A percentile compares a stretch with the other conserved stretches of the same genome.
Evolutionary conservation across 2,113 vertebrate genomes (phyloP).

Genomic region (Elephantulus edwardii): DNA sequence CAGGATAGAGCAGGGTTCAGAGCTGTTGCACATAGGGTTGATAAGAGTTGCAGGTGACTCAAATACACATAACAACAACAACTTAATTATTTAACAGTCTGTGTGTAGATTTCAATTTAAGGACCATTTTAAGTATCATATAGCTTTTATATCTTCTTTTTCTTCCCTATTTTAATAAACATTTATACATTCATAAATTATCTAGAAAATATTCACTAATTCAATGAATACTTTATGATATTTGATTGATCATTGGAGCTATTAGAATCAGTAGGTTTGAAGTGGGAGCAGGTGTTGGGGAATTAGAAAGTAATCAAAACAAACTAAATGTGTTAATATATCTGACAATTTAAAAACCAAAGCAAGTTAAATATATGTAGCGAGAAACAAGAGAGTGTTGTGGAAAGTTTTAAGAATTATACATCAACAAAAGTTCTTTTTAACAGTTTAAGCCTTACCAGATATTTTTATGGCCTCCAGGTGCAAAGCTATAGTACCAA

Average conservation of each 20-base stretch:
- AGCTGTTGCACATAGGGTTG: too few relatives aligned
- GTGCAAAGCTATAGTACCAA: too few relatives aligned
- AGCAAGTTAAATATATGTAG: fast-evolving
- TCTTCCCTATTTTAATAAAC: neutral
- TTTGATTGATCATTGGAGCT: neutral
- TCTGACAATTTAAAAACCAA: fast-evolving
- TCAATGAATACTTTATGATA: neutral
- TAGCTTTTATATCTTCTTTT: neutral
- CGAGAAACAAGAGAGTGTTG: too few relatives aligned
- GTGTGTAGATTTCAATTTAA: too few relatives aligned
- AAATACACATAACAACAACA: too few relatives aligned
- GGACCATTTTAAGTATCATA: neutral
- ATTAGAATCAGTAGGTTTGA: fast-evolving
- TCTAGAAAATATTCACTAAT: neutral
- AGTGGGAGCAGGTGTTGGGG: fast-evolving
- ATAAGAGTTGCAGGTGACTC: too few relatives aligned
- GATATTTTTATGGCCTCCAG: too few relatives aligned
- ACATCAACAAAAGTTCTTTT: fast-evolving
- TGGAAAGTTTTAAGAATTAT: fast-evolving
- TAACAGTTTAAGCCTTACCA: neutral
- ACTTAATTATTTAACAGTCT: too few relatives aligned
- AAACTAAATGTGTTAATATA: neutral
- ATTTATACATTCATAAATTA: neutral
- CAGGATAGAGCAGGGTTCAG: too few relatives aligned
- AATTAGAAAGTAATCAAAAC: neutral